These are phyloP conservation scores for Pogonus chalceus DNA, from an alignment of 1,140 invertebrate genomes.

Conservation along the genomic window DNA sequence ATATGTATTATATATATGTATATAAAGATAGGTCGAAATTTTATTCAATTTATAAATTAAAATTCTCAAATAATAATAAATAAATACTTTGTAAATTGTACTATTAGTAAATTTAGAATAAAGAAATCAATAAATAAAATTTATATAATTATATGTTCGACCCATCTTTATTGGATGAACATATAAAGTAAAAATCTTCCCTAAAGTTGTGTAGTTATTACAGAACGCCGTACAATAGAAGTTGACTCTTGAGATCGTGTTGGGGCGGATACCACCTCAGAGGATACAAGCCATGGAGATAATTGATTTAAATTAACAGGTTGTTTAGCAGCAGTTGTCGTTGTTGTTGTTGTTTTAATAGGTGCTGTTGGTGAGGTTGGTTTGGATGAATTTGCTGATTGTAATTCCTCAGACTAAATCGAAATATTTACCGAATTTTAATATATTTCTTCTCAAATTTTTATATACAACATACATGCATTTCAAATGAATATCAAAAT, in stretches of 20 bases:
- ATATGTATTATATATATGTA: too few species aligned
- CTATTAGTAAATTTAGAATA: too few species aligned
- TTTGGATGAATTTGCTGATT: constrained; percentile 1
- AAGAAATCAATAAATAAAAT: too few species aligned
- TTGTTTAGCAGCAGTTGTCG: constrained; percentile 38
- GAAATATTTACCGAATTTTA: constrained; percentile 10
- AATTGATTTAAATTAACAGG: constrained; percentile 33
- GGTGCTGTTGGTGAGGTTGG: constrained; percentile 4
- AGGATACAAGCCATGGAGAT: constrained; percentile 70
- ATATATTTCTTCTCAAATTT: constrained; percentile 33
- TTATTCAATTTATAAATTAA: too few species aligned
- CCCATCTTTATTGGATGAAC: too few species aligned
- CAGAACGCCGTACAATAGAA: constrained; percentile 66
- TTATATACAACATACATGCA: constrained; percentile 33
- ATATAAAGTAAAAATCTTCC: too few species aligned
- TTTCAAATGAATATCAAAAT: constrained; percentile 2
- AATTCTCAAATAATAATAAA: too few species aligned
- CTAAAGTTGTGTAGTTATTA: constrained; percentile 74
- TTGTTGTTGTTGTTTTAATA: constrained; percentile 23
- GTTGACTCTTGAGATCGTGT: constrained; percentile 53
- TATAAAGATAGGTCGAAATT: too few species aligned
- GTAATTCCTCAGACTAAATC: not conserved
- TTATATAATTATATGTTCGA: too few species aligned
- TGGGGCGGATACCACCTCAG: constrained; percentile 44
- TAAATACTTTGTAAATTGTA: too few species aligned